Evolutionary conservation across 2,797 vertebrate species (phyloP).

Genomic region (Acanthurus lineatus): DNA sequence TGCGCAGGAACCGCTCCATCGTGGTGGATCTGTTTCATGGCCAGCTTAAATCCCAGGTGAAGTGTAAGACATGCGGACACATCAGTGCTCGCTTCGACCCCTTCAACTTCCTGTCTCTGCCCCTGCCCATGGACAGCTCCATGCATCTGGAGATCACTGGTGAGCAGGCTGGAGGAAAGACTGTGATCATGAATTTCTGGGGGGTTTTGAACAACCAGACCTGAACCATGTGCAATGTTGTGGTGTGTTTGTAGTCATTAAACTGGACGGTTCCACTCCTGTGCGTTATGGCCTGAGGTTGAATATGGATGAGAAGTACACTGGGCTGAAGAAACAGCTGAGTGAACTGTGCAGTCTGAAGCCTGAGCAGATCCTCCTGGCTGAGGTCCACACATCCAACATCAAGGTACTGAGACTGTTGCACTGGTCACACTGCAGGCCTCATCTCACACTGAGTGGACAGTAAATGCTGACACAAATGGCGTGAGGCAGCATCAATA

Average conservation of each 20-base stretch:
- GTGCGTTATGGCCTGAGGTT: constrained; percentile 93
- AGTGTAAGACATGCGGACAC: constrained; percentile 98
- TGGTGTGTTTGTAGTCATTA: constrained; percentile 88
- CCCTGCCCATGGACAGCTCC: constrained; percentile 99
- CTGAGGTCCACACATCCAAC: constrained; percentile 96
- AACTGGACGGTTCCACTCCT: constrained; percentile 95
- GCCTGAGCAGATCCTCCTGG: constrained; percentile 96
- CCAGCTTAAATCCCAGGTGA: constrained; percentile 98
- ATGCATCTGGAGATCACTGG: constrained; percentile 99
- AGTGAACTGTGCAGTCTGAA: constrained; percentile 96
- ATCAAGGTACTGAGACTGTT: constrained; percentile 89
- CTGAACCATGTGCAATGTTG: not conserved
- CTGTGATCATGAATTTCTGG: not conserved
- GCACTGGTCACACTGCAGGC: not conserved
- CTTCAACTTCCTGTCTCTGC: constrained; percentile 98
- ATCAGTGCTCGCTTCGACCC: constrained; percentile 98
- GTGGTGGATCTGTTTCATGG: constrained; percentile 99
- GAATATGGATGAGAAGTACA: constrained; percentile 99
- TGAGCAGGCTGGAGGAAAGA: constrained; percentile 65
- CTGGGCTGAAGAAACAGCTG: constrained; percentile 96
- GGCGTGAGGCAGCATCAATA: too few relatives aligned
- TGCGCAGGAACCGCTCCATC: constrained; percentile 97
- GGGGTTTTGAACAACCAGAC: not conserved
- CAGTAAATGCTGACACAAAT: too few relatives aligned
- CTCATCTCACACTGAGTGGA: not conserved